A percentile compares a stretch with the other conserved stretches of the same genome.
Conservation (phyloP, 2,888 invertebrate genomes). For the Chouioia cunea region DNA sequence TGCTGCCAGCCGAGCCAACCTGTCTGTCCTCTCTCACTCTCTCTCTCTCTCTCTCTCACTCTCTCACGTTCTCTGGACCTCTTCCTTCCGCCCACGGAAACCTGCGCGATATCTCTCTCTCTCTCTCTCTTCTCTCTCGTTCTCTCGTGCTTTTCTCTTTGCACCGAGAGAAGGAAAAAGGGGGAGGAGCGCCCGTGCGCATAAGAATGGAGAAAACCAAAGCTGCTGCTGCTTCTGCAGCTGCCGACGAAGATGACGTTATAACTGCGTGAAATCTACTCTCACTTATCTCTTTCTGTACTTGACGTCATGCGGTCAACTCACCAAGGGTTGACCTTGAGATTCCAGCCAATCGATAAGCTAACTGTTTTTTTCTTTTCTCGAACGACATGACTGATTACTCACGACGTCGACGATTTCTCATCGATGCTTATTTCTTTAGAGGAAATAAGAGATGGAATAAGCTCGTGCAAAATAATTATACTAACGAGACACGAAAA, state of each 20-base stretch:
- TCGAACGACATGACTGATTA: constrained; percentile 40
- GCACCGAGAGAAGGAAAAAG: constrained; percentile 3
- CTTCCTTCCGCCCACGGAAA: constrained; percentile 65
- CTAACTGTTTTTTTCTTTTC: background rate
- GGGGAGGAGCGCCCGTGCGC: no score
- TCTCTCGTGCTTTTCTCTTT: constrained; percentile 28
- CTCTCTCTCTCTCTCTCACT: constrained; percentile 58
- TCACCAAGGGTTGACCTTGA: constrained; percentile 36
- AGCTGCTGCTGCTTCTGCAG: no score
- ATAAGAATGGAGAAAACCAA: no score
- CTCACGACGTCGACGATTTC: constrained; percentile 35
- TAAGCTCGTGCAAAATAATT: background rate
- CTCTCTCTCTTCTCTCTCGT: constrained; percentile 46
- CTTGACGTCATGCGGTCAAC: constrained; percentile 34
- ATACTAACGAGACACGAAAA: background rate
- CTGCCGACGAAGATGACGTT: no score
- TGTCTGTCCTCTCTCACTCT: constrained; percentile 63
- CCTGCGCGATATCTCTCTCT: constrained; percentile 48
- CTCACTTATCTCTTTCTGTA: constrained; percentile 14
- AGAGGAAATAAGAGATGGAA: no score
- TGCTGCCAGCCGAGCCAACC: constrained; percentile 64
- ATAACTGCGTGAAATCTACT: constrained; percentile 20
- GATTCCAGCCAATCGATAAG: constrained; percentile 44
- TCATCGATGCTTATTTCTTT: constrained; percentile 13
- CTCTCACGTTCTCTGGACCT: constrained; percentile 57